Conservation (phyloP, 2,797 vertebrate species). For the Chaunax sp. region DNA sequence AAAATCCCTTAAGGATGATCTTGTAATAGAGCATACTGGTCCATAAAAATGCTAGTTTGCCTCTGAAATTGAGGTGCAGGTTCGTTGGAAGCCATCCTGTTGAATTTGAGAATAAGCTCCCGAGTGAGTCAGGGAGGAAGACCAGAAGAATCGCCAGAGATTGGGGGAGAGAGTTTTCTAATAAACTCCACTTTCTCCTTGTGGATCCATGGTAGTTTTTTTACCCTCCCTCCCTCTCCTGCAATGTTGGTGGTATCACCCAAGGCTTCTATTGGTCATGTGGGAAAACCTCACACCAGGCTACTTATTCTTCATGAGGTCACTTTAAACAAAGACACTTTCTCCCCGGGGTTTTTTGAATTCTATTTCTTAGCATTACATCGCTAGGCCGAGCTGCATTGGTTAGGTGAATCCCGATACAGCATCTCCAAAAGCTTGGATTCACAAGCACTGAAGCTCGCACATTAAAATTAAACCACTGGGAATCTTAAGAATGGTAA, state of each 20-base stretch:
- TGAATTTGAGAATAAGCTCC: conserved; percentile 69
- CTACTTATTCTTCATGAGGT: conserved; percentile 71
- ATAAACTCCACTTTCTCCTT: conserved; percentile 22
- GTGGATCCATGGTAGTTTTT: conserved; percentile 31
- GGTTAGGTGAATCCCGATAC: conserved; percentile 13
- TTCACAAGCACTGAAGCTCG: background rate
- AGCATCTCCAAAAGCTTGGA: conserved; percentile 43
- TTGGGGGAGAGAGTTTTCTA: conserved; percentile 9
- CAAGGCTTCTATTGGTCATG: conserved; percentile 53
- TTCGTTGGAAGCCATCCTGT: conserved; percentile 73
- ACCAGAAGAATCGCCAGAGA: conserved; percentile 35
- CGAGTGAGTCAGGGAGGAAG: conserved; percentile 55
- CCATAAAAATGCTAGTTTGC: conserved; percentile 73
- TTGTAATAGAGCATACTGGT: conserved; percentile 69
- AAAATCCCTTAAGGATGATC: conserved; percentile 67
- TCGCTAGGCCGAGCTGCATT: conserved; percentile 24
- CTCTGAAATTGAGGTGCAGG: conserved; percentile 69
- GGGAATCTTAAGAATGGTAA: conserved; percentile 11
- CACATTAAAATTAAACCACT: conserved; percentile 27
- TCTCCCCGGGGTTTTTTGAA: conserved; percentile 50
- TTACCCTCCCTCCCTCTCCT: conserved; percentile 11
- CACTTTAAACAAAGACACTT: conserved; percentile 65
- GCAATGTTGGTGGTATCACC: conserved; percentile 59
- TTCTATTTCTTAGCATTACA: conserved; percentile 31
- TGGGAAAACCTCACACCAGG: conserved; percentile 53